phyloP scores from a whole-genome alignment of 2,797 vertebrate genomes.

The Bovichtus diacanthus region DNA sequence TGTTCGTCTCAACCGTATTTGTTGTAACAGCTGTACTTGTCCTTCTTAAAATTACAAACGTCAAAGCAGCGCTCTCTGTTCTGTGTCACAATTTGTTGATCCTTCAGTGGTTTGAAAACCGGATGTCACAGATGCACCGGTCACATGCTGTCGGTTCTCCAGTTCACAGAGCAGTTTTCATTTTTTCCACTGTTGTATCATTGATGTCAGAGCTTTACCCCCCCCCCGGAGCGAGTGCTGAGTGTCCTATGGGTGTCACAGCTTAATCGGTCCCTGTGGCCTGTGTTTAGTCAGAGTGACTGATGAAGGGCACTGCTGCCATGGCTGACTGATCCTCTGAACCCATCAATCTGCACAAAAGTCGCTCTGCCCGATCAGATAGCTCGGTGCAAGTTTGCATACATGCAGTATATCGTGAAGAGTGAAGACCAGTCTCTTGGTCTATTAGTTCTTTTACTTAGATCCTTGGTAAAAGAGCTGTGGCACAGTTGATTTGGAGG shows the following conservation, averaged over 20 bases:
- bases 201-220: no score
- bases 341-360: conserved; percentile 40
- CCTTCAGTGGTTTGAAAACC: neutral
- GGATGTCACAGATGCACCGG: neutral
- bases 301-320: conserved; percentile 52
- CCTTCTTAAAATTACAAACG: conserved; percentile 5
- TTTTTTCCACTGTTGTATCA: conserved; percentile 33
- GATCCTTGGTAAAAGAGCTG: neutral
- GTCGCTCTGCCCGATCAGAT: conserved; percentile 19
- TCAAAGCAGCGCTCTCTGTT: neutral
- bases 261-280: conserved; percentile 53
- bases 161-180: conserved; percentile 15
- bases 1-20: neutral
- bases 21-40: neutral
- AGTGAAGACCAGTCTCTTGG: neutral
- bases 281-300: conserved; percentile 36
- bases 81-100: neutral
- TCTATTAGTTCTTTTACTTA: neutral
- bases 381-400: conserved; percentile 5
- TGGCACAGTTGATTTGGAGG: neutral
- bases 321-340: conserved; percentile 39
- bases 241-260: conserved; percentile 53
- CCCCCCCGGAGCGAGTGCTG: conserved; percentile 30
- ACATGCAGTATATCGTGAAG: neutral
- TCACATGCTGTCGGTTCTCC: neutral